Evolutionary conservation across 2,113 vertebrate species (phyloP).

Genomic region (Pardalotus punctatus): DNA sequence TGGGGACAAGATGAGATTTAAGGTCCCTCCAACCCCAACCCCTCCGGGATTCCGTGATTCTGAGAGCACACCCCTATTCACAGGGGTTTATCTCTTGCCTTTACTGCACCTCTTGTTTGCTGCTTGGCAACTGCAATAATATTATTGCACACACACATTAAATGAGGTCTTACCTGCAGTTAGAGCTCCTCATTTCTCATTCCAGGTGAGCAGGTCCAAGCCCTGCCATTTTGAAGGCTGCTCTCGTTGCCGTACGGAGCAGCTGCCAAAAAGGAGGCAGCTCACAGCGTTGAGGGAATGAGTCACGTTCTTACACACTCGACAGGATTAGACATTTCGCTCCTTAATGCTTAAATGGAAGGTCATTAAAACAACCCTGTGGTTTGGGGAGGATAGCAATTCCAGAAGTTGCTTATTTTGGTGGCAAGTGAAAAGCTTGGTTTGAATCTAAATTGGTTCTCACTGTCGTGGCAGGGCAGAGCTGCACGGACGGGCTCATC

Average conservation of each 20-base stretch:
- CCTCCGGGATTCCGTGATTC: neutral
- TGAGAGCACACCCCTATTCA: neutral
- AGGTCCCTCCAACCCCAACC: neutral
- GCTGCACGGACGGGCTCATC: neutral
- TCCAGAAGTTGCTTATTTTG: conserved; percentile 30
- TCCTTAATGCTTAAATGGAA: conserved; percentile 40
- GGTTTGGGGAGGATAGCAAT: conserved; percentile 23
- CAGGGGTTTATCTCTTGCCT: neutral
- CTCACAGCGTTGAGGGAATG: neutral
- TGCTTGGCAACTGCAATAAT: conserved; percentile 28
- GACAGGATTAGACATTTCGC: conserved; percentile 55
- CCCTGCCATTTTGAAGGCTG: neutral
- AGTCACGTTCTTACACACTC: conserved; percentile 38
- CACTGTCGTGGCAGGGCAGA: neutral
- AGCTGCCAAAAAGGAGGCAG: conserved; percentile 28
- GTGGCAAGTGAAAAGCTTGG: neutral
- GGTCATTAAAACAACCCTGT: conserved; percentile 43
- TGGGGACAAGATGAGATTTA: neutral
- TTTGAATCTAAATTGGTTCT: neutral
- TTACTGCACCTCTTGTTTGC: neutral
- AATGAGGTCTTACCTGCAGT: neutral
- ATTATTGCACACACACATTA: neutral
- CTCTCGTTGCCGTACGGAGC: accelerated
- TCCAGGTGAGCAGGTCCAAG: neutral
- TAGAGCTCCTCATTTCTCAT: neutral